Evolutionary conservation across 1,140 invertebrate genomes (phyloP).

Genomic region (Thaumetopoea pityocampa): DNA sequence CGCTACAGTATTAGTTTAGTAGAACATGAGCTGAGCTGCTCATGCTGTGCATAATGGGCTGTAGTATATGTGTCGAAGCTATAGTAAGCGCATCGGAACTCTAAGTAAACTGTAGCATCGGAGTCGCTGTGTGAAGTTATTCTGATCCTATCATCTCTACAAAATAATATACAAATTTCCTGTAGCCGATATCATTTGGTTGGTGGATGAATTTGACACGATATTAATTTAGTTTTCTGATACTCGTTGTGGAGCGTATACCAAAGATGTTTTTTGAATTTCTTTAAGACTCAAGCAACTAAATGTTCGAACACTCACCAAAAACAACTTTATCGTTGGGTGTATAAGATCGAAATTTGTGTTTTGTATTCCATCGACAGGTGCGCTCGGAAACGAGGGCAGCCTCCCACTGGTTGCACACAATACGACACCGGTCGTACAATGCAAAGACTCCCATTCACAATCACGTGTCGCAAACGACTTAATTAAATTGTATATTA

Average conservation of each 20-base stretch:
- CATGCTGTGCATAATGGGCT: too few relatives aligned
- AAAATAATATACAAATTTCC: too few relatives aligned
- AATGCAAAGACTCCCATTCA: slow-evolving; percentile 44
- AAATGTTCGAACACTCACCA: slow-evolving; percentile 3
- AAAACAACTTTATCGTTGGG: slow-evolving; percentile 28
- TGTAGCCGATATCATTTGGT: too few relatives aligned
- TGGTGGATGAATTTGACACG: background rate
- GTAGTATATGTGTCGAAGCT: too few relatives aligned
- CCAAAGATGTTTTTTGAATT: slow-evolving; percentile 5
- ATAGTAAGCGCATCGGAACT: too few relatives aligned
- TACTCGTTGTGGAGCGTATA: slow-evolving; percentile 3
- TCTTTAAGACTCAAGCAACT: slow-evolving; percentile 8
- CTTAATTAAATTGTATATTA: slow-evolving; percentile 66
- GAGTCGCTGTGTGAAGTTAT: too few relatives aligned
- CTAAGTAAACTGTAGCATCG: too few relatives aligned
- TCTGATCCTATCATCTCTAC: too few relatives aligned
- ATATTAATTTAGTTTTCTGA: background rate
- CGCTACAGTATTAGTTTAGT: too few relatives aligned
- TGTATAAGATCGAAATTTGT: slow-evolving; percentile 23
- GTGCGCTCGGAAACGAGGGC: slow-evolving; percentile 55
- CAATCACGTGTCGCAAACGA: slow-evolving; percentile 59
- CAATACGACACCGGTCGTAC: slow-evolving; percentile 52
- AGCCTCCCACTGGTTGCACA: slow-evolving; percentile 63
- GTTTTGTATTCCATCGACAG: slow-evolving; percentile 44
- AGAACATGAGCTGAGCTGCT: too few relatives aligned